Base-by-base conservation (phyloP, 2,888 invertebrate species). In the Sisyra terminalis region DNA sequence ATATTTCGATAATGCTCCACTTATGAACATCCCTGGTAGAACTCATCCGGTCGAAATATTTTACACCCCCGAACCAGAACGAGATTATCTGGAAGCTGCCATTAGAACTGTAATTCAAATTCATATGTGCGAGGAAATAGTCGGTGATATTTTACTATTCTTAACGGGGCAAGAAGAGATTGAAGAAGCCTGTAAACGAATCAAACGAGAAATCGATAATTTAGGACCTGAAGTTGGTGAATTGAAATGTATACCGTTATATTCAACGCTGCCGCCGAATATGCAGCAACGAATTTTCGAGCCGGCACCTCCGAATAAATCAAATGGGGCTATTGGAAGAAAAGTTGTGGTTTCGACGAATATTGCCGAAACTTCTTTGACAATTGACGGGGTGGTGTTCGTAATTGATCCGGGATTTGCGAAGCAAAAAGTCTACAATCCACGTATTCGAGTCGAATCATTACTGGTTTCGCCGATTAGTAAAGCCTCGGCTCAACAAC, bases 361-460 rank as follows among this genome's bases (percentile, higher is more conserved):
- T 59, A 98, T 99, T 50, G 98, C 98, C 0, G 98, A 99, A 67
- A 99, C 98, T 0, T 97, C 97, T 0, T 64, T 99, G 16, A 99
- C 98, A 4, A 98, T 98, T 53, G 98, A 98, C 55, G 98, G 98
- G 39, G 96, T 98, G 2, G 98, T 99, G 9, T 99, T 96, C 59
- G 98, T 99, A 8, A 97, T 99, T 56, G 98, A 98, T 65, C 97
- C 98, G 0, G 98, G 98, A 8, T 99, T 99, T 65, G 93, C 97
- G 0, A 99, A 98, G 57, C 98, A 98, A 61, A 99, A 98, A 69
- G 89, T 83, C 1, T 73, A 72, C 51, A 71, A 71, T 61, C 71
- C 72, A 2, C 60, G 70, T 48, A 71, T 71, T 50, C 77, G 98
- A 44, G 97, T 99, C 3, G 98, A 99, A 64, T 97, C 96, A 3